phyloP scores from a whole-genome alignment of 2,888 invertebrate genomes.

The Rotaria sp. region DNA sequence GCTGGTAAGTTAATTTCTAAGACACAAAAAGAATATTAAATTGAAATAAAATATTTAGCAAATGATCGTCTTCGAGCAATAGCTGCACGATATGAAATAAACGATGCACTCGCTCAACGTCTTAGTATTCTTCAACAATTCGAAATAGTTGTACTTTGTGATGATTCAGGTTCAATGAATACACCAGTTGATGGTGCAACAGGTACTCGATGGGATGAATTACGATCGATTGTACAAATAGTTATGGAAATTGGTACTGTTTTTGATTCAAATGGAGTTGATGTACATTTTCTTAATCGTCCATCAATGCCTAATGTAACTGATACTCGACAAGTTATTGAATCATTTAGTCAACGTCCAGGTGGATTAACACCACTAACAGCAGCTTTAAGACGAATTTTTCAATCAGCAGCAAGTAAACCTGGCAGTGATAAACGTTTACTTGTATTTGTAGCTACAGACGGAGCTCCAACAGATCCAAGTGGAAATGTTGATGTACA shows the following conservation, averaged over 20 bases:
- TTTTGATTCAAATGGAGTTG: slow-evolving; percentile 34
- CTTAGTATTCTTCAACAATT: not conserved
- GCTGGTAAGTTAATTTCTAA: not conserved
- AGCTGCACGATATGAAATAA: not conserved
- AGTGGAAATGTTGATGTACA: slow-evolving; percentile 31
- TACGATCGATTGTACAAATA: slow-evolving; percentile 33
- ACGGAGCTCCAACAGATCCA: slow-evolving; percentile 38
- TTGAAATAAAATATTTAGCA: not conserved
- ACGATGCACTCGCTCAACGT: not conserved
- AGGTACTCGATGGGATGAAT: slow-evolving; percentile 37
- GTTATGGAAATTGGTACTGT: slow-evolving; percentile 36
- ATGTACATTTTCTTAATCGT: slow-evolving; percentile 39
- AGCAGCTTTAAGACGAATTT: not conserved
- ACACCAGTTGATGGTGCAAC: slow-evolving; percentile 20
- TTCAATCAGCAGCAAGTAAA: slow-evolving; percentile 22
- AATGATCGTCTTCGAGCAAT: not conserved
- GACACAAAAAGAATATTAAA: not conserved
- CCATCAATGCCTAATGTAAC: slow-evolving; percentile 1
- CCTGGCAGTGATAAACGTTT: slow-evolving; percentile 29
- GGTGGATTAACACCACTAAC: slow-evolving; percentile 33
- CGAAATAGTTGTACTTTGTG: slow-evolving; percentile 36
- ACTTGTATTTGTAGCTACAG: slow-evolving; percentile 38
- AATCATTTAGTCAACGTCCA: slow-evolving; percentile 24
- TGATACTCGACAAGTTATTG: slow-evolving; percentile 15
- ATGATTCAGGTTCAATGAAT: slow-evolving; percentile 40